Evolutionary conservation across 2,113 vertebrate genomes (phyloP).

Genomic region (Onychostoma macrolepis): DNA sequence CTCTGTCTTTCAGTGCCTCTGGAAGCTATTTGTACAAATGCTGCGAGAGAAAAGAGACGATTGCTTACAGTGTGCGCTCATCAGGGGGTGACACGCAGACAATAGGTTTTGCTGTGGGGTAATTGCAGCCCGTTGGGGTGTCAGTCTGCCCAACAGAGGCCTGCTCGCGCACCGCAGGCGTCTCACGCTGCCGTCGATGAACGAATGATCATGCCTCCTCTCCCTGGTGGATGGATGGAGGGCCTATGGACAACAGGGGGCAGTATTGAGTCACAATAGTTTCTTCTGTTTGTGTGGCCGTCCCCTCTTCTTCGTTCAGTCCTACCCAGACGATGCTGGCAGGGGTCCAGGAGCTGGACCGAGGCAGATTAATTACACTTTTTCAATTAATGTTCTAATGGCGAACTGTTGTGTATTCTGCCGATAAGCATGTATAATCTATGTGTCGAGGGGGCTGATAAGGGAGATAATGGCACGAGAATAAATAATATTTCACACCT

Average conservation of each 20-base stretch:
- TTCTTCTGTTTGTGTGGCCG: constrained; percentile 7
- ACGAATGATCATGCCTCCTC: neutral
- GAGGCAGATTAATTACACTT: constrained; percentile 83
- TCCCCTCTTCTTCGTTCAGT: constrained; percentile 17
- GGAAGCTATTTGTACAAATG: constrained; percentile 58
- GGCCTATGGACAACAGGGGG: constrained; percentile 72
- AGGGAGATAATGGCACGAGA: constrained; percentile 49
- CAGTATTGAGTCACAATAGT: constrained; percentile 75
- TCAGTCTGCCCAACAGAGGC: constrained; percentile 49
- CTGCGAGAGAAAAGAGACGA: constrained; percentile 58
- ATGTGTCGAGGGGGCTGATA: constrained; percentile 59
- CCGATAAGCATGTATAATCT: constrained; percentile 77
- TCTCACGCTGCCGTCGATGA: neutral
- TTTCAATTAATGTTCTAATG: constrained; percentile 84
- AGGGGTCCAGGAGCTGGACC: constrained; percentile 75
- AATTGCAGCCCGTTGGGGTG: constrained; percentile 59
- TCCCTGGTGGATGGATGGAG: neutral
- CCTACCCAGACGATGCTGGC: constrained; percentile 65
- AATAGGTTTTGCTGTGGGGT: constrained; percentile 56
- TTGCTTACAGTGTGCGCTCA: constrained; percentile 57
- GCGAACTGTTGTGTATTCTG: constrained; percentile 78
- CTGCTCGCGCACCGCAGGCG: constrained; percentile 37
- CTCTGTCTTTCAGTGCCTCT: constrained; percentile 48
- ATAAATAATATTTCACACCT: constrained; percentile 54
- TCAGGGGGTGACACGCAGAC: constrained; percentile 53